These are phyloP conservation scores for Zaprionus kolodkinae DNA, from an alignment of 1,140 invertebrate species.

Conservation along the genomic window DNA sequence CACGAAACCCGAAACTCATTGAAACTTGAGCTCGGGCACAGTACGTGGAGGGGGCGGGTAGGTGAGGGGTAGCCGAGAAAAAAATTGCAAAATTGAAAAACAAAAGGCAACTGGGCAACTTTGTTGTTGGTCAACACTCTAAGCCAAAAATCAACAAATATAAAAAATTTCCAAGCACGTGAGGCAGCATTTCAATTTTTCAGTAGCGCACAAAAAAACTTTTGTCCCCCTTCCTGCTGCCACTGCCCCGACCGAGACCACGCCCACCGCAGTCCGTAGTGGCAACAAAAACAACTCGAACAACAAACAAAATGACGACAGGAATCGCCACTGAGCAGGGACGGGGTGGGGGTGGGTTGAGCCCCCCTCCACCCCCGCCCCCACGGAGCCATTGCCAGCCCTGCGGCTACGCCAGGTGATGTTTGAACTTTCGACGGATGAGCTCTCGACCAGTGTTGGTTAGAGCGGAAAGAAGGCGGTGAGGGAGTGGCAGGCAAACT, in stretches of 20 bases:
- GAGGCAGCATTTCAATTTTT: constrained; percentile 82
- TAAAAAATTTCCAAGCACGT: constrained; percentile 76
- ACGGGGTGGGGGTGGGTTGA: constrained; percentile 24
- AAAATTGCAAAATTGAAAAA: constrained; percentile 74
- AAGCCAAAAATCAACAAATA: constrained; percentile 83
- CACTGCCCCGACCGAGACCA: constrained; percentile 39
- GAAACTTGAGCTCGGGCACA: constrained; percentile 48
- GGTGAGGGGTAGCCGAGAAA: constrained; percentile 6
- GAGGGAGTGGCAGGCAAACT: neutral
- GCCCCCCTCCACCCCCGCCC: too few relatives aligned
- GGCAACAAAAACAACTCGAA: constrained; percentile 20
- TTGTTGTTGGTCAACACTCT: constrained; percentile 83
- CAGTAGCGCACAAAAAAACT: constrained; percentile 70
- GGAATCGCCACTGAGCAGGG: constrained; percentile 37
- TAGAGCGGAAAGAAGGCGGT: neutral
- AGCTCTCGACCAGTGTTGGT: constrained; percentile 30
- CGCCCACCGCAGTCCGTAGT: constrained; percentile 21
- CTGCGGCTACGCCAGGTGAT: constrained; percentile 64
- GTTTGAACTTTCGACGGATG: constrained; percentile 71
- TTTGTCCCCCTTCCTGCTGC: constrained; percentile 34
- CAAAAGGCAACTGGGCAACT: constrained; percentile 74
- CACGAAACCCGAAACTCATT: constrained; percentile 30
- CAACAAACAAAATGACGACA: constrained; percentile 64
- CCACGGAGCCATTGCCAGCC: constrained; percentile 67
- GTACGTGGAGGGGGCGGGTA: neutral